Base-by-base conservation (phyloP, 1,140 invertebrate genomes). In the Lepidurus arcticus region DNA sequence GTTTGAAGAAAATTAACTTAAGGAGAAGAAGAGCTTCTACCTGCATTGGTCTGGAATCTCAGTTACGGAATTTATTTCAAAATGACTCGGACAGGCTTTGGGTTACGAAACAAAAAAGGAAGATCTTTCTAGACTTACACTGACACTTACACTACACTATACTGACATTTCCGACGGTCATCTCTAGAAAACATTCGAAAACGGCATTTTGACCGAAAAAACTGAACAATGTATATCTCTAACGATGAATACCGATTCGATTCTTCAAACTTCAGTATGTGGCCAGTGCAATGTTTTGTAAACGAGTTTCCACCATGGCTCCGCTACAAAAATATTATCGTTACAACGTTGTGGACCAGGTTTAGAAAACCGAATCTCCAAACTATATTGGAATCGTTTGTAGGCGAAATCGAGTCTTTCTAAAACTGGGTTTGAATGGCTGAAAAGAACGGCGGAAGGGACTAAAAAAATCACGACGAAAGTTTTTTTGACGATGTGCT, bases 191-290 rank as follows among this genome's bases (percentile, higher is more conserved):
- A 47, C 45, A 47, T 47, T 47, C 45, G 45, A 47, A 47, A 47
- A 47, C 45, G 45, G 45, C 45, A 47, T 47, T 47, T 47, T 47
- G 45, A 47, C 45, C 16, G 45, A 47, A 47, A 47, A 47, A 47
- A 47, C 9, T 47, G 45, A 47, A 47, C 45, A 47, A 9, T 47
- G 45, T 47, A 47, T 47, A 47, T 47, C 45, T 47, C 45, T 47
- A 47, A 47, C 45, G 9, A 47, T 47, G 45, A 47, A 47, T 47
- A 47, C 45, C 16, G 45, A 47, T 47, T 47, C 45, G 45, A 47
- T 47, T 47, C 45, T 47, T 47, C 45, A 47, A 47, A 47, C 45
- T 47, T 47, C 45, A 47, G 45, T 47, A 47, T 47, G 45, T 47
- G 9, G 45, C 45, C 45, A 47, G 45, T 47, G 45, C 45, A 47